A percentile compares a stretch with the other conserved stretches of the same genome.
These are phyloP conservation scores for Embiotoca jacksoni DNA, from an alignment of 2,113 vertebrate species.

Conservation along the genomic window DNA sequence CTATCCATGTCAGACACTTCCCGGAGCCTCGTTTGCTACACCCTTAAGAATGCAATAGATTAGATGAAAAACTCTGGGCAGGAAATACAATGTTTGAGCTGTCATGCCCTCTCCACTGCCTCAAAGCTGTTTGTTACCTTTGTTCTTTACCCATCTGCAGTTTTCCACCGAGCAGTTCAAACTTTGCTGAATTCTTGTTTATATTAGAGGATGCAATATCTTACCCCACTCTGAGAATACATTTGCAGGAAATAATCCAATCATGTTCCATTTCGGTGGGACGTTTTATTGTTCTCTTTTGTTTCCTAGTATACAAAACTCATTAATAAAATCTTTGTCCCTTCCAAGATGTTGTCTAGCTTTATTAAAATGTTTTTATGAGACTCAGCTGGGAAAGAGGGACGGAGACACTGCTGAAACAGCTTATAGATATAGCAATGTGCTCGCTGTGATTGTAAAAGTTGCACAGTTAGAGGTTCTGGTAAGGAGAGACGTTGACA, in stretches of 20 bases:
- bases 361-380: conserved; percentile 75
- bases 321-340: conserved; percentile 55
- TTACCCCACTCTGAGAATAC: conserved; percentile 50
- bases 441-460: conserved; percentile 32
- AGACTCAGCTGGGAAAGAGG: conserved; percentile 55
- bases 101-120: conserved; percentile 43
- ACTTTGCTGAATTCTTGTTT: conserved; percentile 65
- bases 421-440: conserved; percentile 49
- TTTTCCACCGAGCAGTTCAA: conserved; percentile 49
- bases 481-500: conserved; percentile 29
- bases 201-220: conserved; percentile 67
- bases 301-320: conserved; percentile 61
- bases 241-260: conserved; percentile 74
- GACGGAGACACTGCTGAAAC: conserved; percentile 51
- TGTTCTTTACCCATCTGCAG: conserved; percentile 56
- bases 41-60: conserved; percentile 56
- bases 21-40: conserved; percentile 51
- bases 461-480: conserved; percentile 33
- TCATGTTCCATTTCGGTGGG: conserved; percentile 63
- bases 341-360: conserved; percentile 60
- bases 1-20: conserved; percentile 57
- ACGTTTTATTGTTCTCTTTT: conserved; percentile 70
- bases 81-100: conserved; percentile 51
- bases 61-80: conserved; percentile 53
- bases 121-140: conserved; percentile 64